Percentiles rank a stretch among this genome's conserved stretches.
Conservation (phyloP, 1,140 invertebrate genomes). For the Caenorhabditis inopinata region DNA sequence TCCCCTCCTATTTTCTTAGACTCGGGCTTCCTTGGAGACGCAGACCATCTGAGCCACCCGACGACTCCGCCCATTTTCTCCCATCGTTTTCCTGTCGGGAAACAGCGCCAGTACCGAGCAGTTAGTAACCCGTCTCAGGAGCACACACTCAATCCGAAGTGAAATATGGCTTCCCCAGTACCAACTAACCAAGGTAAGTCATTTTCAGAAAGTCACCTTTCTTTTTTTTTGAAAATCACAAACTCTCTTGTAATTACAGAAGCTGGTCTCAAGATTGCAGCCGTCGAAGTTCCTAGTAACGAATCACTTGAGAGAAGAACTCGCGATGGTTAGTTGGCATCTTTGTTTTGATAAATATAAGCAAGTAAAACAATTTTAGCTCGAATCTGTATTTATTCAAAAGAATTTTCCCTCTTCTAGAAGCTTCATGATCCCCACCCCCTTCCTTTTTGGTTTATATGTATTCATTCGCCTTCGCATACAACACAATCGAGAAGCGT, state of each 20-base stretch:
- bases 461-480: no score
- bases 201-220: no score
- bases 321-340: constrained; percentile 34
- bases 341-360: no score
- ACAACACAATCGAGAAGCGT: no score
- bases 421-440: no score
- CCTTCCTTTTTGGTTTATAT: no score
- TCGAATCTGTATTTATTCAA: no score
- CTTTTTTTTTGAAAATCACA: not conserved
- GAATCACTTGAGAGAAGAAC: constrained; percentile 43
- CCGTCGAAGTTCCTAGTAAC: constrained; percentile 42
- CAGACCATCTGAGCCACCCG: constrained; percentile 11
- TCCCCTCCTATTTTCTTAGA: not conserved
- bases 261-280: constrained; percentile 44
- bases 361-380: no score
- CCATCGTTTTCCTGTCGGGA: not conserved
- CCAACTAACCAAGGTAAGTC: constrained; percentile 6
- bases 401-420: no score
- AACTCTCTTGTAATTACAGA: constrained; percentile 24
- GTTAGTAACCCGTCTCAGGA: constrained; percentile 27
- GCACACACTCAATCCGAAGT: constrained; percentile 13
- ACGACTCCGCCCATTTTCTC: constrained; percentile 5
- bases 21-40: not conserved
- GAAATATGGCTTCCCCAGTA: constrained; percentile 19
- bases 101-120: not conserved